Evolutionary conservation across 2,797 vertebrate genomes (phyloP).

Genomic region (Novumbra hubbsi): DNA sequence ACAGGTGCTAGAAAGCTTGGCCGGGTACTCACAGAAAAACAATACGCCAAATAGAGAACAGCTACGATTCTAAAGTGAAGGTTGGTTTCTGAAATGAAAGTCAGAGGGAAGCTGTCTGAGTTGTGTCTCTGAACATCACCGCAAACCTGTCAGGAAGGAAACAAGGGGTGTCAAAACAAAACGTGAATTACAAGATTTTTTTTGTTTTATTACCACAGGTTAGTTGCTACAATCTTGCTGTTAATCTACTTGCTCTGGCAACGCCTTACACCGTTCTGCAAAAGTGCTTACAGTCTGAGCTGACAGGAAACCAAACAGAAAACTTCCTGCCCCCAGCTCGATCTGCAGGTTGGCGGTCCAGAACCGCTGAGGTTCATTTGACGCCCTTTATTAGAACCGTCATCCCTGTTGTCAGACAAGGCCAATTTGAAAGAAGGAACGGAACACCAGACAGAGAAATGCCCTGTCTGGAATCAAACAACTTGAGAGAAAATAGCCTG

Average conservation of each 20-base stretch:
- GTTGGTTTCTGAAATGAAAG: background rate
- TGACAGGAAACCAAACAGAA: background rate
- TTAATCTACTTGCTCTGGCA: background rate
- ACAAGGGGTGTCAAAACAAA: background rate
- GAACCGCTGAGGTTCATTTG: background rate
- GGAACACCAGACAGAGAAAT: slow-evolving; percentile 7
- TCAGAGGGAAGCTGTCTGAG: background rate
- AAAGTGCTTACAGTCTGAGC: background rate
- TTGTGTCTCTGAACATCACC: slow-evolving; percentile 4
- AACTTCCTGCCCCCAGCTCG: background rate
- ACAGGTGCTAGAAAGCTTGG: background rate
- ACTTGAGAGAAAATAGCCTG: slow-evolving; percentile 18
- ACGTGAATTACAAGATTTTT: background rate
- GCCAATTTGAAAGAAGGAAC: slow-evolving; percentile 10
- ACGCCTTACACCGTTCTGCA: background rate
- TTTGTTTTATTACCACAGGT: background rate
- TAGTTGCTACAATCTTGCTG: background rate
- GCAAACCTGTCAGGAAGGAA: background rate
- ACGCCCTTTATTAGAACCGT: background rate
- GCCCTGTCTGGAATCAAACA: slow-evolving; percentile 10
- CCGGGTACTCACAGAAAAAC: background rate
- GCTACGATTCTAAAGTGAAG: background rate
- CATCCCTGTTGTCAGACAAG: background rate
- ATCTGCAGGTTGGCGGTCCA: background rate
- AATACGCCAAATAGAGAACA: background rate